A percentile compares a stretch with the other conserved stretches of the same genome.
Conservation (phyloP, 2,113 vertebrate species). For the Orcinus orca region DNA sequence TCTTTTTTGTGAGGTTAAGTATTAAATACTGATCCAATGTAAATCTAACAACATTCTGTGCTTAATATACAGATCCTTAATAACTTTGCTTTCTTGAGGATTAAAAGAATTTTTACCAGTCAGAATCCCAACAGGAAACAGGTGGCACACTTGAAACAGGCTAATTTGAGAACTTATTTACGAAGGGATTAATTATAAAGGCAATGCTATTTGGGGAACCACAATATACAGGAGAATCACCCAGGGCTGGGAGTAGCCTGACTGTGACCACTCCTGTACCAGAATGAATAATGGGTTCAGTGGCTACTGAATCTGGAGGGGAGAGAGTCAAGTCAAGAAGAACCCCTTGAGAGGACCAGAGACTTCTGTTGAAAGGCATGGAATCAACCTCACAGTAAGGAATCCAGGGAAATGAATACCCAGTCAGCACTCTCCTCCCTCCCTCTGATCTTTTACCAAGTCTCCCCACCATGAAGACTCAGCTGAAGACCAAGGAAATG, state of each 20-base stretch:
- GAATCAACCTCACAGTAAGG: not conserved
- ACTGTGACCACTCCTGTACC: not conserved
- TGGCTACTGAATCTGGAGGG: not conserved
- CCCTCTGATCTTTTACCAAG: not conserved
- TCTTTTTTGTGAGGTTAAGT: not conserved
- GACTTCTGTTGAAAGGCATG: not conserved
- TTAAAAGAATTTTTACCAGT: not conserved
- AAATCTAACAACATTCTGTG: not conserved
- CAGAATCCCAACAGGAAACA: not conserved
- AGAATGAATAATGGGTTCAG: not conserved
- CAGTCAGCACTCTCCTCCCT: not conserved
- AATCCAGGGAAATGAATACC: not conserved
- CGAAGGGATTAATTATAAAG: not conserved
- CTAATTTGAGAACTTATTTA: not conserved
- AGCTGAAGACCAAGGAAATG: not conserved
- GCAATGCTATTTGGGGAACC: not conserved
- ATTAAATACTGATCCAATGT: not conserved
- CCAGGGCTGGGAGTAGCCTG: not conserved
- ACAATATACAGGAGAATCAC: not conserved
- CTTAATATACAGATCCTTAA: not conserved
- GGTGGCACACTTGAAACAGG: not conserved
- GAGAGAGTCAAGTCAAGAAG: not conserved
- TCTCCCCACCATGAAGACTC: not conserved
- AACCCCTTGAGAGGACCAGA: not conserved
- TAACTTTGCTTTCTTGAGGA: constrained; percentile 28